phyloP scores from a whole-genome alignment of 53 echinoderm and acorn worm genomes.

The Hippasteria phrygiana region DNA sequence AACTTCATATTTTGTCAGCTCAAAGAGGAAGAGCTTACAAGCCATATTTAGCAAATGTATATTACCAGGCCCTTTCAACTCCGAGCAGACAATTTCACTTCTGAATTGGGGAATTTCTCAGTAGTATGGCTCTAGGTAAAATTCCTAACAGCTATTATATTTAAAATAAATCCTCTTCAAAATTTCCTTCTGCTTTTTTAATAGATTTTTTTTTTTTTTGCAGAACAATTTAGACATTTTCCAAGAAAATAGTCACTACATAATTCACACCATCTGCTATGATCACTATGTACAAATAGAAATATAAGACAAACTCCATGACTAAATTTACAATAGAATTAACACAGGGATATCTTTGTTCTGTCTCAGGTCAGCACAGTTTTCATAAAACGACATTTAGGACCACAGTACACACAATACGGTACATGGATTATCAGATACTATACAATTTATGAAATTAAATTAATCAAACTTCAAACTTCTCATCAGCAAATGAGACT shows the following conservation, averaged over 20 bases:
- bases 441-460: neutral
- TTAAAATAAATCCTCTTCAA: no score
- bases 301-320: conserved; percentile 8
- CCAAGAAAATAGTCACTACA: conserved; percentile 33
- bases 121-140: no score
- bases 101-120: no score
- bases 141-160: no score
- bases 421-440: neutral
- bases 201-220: neutral
- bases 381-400: neutral
- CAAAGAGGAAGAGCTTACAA: no score
- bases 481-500: no score
- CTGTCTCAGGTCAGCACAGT: conserved; percentile 1
- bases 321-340: conserved; percentile 45
- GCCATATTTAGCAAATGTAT: no score
- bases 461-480: neutral
- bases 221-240: neutral
- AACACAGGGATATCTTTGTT: conserved; percentile 45
- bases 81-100: no score
- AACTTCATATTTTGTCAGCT: no score
- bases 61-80: no score
- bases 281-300: conserved; percentile 55
- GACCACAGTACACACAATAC: neutral
- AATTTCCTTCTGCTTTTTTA: no score
- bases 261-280: conserved; percentile 29